Percentiles rank a stretch among this genome's conserved stretches.
These are phyloP conservation scores for Phenganax stokvisi DNA, from an alignment of 92 coral and sea anemone genomes.

Conservation along the genomic window DNA sequence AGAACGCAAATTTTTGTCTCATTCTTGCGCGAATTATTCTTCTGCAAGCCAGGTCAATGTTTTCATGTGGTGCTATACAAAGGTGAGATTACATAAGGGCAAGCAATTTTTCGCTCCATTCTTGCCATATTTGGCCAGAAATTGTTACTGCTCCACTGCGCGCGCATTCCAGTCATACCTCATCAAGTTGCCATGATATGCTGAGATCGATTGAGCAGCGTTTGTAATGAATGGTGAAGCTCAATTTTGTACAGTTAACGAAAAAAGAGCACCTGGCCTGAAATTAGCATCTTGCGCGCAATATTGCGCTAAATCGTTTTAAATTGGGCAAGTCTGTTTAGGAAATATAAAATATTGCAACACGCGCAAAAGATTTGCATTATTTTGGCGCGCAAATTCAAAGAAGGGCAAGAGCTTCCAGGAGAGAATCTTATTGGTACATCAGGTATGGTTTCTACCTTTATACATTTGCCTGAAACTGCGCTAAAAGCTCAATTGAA, in stretches of 20 bases:
- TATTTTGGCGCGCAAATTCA: conserved; percentile 24
- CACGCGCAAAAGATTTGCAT: background rate
- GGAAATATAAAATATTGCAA: background rate
- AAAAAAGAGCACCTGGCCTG: background rate
- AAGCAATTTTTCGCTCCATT: conserved; percentile 18
- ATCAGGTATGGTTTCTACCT: background rate
- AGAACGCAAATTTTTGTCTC: background rate
- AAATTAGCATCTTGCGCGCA: background rate
- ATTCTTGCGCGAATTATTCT: background rate
- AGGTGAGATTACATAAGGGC: conserved; percentile 28
- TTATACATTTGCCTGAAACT: too few species aligned
- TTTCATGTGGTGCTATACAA: conserved; percentile 23
- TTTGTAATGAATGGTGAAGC: background rate
- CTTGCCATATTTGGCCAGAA: conserved; percentile 37
- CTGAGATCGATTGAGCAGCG: background rate
- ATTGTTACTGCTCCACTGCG: conserved; percentile 1
- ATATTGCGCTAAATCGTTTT: background rate
- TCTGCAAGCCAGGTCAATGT: conserved; percentile 8
- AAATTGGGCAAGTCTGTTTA: background rate
- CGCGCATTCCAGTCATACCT: conserved; percentile 12
- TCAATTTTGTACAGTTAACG: background rate
- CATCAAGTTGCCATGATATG: background rate
- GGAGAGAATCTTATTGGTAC: too few species aligned
- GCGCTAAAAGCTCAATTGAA: too few species aligned
- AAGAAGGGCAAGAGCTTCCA: background rate